Evolutionary conservation across 30 jellyfish, hydroid and myxozoan species (phyloP).

Genomic region (Clytia hemisphaerica): DNA sequence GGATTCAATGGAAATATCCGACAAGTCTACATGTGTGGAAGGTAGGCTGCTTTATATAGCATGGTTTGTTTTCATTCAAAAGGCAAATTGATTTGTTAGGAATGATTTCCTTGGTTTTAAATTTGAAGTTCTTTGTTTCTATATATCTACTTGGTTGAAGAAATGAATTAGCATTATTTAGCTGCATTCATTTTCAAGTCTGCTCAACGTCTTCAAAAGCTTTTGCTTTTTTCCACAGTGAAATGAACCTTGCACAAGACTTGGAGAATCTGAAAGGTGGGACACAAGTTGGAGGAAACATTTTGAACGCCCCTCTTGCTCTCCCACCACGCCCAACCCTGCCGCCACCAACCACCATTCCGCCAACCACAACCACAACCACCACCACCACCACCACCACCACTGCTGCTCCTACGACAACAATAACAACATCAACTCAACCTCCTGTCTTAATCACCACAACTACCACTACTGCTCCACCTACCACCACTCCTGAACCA

Average conservation of each 20-base stretch:
- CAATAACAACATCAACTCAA: background rate
- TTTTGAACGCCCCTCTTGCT: constrained; percentile 18
- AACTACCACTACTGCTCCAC: constrained; percentile 14
- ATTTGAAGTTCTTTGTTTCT: no score
- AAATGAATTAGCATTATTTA: no score
- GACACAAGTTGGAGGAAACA: constrained; percentile 31
- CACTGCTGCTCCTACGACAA: constrained; percentile 13
- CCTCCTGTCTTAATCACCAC: background rate
- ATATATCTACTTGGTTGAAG: no score
- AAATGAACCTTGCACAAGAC: constrained; percentile 34
- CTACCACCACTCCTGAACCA: constrained; percentile 13
- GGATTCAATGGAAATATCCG: constrained; percentile 40
- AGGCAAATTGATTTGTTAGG: no score
- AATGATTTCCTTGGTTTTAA: no score
- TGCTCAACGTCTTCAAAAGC: no score
- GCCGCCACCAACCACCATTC: constrained; percentile 41
- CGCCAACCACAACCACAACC: constrained; percentile 1
- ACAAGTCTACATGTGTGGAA: constrained; percentile 19
- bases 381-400: background rate
- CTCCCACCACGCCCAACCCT: constrained; percentile 9
- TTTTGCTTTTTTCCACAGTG: constrained; percentile 33
- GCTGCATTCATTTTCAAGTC: no score
- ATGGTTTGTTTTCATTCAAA: no score
- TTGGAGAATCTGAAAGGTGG: constrained; percentile 10
- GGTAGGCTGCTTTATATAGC: no score